Base-by-base conservation (phyloP, 1,140 invertebrate species). In the Antheraea pernyi region DNA sequence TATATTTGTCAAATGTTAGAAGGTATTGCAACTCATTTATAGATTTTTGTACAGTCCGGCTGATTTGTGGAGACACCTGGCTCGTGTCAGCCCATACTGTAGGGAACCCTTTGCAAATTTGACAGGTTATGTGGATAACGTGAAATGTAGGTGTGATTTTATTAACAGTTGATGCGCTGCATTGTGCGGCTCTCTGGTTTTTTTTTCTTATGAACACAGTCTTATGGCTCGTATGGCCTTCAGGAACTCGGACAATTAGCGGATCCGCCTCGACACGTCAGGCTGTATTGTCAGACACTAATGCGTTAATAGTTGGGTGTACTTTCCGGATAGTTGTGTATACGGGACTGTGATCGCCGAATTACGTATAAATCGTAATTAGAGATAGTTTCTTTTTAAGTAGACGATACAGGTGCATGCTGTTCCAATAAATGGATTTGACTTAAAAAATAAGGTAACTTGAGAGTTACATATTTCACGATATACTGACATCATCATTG, bases 1-100 rank as follows among this genome's bases (percentile, higher is more conserved):
- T 53, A 53, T 53, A 53, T 53, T 53, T 53, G 46, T 9, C 39
- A 9, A 42, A 53, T 53, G 46, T 53, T 42, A 53, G 46, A 13
- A 53, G 9, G 16, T 30, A 30, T 30, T 53, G 46, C 46, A 53
- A n/a, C 46, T 53, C 46, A 53, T 53, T 53, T 53, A 53, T 53
- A 53, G 16, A 53, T 2, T 53, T 53, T 53, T 53, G 46, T 53
- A 53, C 46, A 53, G 46, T 53, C 16, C 46, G 46, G 11, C 11
- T 53, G 46, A 53, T 53, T 53, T 53, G 46, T 53, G 46, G 46
- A 53, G 46, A 53, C 46, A 53, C 16, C 46, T 53, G 46, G 46
- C 46, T 53, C 46, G 46, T 53, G 46, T 53, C 16, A 53, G 0
- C 16, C 16, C 46, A 13, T 53, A 53, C 46, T n/a, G 10, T 53